Conservation (phyloP, 2,888 invertebrate genomes). For the Ypsolopha scabrella region DNA sequence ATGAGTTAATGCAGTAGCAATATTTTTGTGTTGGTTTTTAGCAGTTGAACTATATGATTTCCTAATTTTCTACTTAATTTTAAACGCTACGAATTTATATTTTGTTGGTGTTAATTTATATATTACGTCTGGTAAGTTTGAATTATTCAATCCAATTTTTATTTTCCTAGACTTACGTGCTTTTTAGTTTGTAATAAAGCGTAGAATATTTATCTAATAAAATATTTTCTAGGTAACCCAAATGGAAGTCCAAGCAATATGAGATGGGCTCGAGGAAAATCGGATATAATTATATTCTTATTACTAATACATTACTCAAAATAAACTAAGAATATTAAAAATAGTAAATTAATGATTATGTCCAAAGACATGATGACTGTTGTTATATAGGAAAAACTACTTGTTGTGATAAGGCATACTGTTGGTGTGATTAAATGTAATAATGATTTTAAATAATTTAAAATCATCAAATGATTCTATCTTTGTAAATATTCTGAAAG, state of each 20-base stretch:
- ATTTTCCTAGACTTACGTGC: slow-evolving; percentile 16
- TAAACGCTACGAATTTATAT: slow-evolving; percentile 29
- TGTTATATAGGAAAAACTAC: slow-evolving; percentile 47
- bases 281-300: slow-evolving; percentile 41
- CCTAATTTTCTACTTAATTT: slow-evolving; percentile 3
- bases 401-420: slow-evolving; percentile 53
- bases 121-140: slow-evolving; percentile 47
- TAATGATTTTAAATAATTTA: slow-evolving; percentile 29
- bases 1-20: slow-evolving; percentile 17
- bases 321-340: slow-evolving; percentile 20
- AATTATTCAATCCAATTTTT: slow-evolving; percentile 19
- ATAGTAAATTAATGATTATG: slow-evolving; percentile 17
- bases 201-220: slow-evolving; percentile 41
- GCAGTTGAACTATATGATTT: not conserved
- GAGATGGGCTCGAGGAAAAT: slow-evolving; percentile 49
- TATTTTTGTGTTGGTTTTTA: slow-evolving; percentile 6
- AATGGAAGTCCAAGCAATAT: slow-evolving; percentile 61
- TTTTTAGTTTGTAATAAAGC: slow-evolving; percentile 3
- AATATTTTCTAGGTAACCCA: slow-evolving; percentile 68
- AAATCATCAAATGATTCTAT: slow-evolving; percentile 32
- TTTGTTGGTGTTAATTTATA: slow-evolving; percentile 58
- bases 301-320: slow-evolving; percentile 32
- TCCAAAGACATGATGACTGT: slow-evolving; percentile 49
- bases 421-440: slow-evolving; percentile 42
- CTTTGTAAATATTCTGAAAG: slow-evolving; percentile 2